Conservation (phyloP, 2,797 vertebrate species). For the Spea hammondii region DNA sequence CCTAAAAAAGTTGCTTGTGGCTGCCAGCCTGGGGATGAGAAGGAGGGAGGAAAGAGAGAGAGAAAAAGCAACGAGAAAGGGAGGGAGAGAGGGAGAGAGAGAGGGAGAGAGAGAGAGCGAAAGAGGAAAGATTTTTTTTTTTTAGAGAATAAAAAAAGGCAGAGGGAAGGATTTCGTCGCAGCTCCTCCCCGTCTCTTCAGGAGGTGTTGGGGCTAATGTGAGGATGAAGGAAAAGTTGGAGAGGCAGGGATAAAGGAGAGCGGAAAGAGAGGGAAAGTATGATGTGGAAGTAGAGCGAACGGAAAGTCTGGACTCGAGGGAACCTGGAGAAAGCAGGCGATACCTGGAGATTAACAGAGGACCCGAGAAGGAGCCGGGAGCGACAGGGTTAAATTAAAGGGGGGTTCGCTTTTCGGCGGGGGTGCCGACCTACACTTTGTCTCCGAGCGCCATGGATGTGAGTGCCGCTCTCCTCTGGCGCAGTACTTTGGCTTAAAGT, state of each 20-base stretch:
- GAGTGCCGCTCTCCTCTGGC: slow-evolving; percentile 12
- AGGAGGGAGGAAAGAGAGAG: background rate
- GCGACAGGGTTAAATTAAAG: background rate
- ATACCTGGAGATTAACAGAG: background rate
- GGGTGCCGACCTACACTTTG: slow-evolving; percentile 50
- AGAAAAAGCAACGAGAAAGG: background rate
- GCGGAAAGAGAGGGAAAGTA: slow-evolving; percentile 4
- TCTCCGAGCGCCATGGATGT: accelerated
- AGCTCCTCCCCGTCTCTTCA: slow-evolving; percentile 23
- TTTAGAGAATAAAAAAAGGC: slow-evolving; percentile 3
- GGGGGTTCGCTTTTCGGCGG: background rate
- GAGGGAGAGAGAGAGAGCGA: background rate
- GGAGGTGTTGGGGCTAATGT: slow-evolving; percentile 39
- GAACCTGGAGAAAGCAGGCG: background rate
- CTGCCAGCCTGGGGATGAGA: slow-evolving; percentile 28
- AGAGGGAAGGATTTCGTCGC: slow-evolving; percentile 12
- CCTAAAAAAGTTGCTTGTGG: slow-evolving; percentile 37
- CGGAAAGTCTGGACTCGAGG: background rate
- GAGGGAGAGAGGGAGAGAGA: background rate
- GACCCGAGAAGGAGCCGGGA: background rate
- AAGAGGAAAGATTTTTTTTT: slow-evolving; percentile 5
- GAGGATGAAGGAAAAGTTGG: slow-evolving; percentile 22
- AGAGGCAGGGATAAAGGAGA: slow-evolving; percentile 17
- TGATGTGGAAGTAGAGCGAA: slow-evolving; percentile 21
- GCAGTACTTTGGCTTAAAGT: background rate